Conservation (phyloP, 2,797 vertebrate genomes). For the Lepus oiostolus region DNA sequence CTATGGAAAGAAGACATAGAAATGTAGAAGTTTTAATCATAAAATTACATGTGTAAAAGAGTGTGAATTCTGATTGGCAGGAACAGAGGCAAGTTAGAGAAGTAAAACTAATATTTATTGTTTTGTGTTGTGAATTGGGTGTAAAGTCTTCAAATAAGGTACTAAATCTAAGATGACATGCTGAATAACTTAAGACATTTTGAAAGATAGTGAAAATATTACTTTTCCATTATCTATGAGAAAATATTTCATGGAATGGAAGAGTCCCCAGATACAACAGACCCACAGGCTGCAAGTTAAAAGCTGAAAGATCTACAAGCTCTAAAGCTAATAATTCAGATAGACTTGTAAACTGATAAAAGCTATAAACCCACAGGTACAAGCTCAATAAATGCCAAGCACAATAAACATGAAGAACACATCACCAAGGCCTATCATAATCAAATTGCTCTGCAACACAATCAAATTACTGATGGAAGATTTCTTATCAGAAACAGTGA, state of each 20-base stretch:
- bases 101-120: not conserved
- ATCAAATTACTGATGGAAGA: not conserved
- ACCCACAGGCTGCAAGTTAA: not conserved
- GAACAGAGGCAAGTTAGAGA: not conserved
- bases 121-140: not conserved
- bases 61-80: accelerated
- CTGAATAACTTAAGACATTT: not conserved
- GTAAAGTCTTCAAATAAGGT: not conserved
- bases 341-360: not conserved
- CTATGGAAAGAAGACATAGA: not conserved
- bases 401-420: not conserved
- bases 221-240: not conserved
- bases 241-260: not conserved
- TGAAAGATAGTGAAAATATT: not conserved
- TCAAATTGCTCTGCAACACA: not conserved
- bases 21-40: not conserved
- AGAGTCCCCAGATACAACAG: not conserved
- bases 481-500: not conserved
- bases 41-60: not conserved
- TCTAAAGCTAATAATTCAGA: not conserved
- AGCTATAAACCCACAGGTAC: not conserved
- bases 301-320: not conserved
- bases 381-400: not conserved
- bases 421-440: not conserved
- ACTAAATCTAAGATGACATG: not conserved